phyloP scores from a whole-genome alignment of 1,140 invertebrate species.

The Philotrypesis tridentata region DNA sequence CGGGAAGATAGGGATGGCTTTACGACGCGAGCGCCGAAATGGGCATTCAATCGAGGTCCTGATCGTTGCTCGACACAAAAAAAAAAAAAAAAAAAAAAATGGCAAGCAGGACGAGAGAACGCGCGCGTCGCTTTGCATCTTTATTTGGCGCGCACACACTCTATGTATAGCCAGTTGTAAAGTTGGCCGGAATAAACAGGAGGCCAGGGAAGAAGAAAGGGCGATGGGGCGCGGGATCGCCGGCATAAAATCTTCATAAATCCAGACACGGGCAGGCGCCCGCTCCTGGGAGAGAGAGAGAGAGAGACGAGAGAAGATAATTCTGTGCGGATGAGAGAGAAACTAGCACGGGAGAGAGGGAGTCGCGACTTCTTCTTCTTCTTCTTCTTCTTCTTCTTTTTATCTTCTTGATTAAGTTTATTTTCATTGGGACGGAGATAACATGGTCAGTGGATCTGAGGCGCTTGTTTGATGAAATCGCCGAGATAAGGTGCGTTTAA shows the following conservation, averaged over 20 bases:
- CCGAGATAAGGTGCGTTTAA: background rate
- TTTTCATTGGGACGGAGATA: background rate
- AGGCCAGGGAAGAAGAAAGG: conserved; percentile 21
- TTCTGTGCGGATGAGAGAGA: background rate
- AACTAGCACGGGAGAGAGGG: background rate
- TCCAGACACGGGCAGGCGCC: conserved; percentile 21
- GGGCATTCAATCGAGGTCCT: conserved; percentile 9
- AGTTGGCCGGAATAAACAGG: conserved; percentile 19
- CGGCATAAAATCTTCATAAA: conserved; percentile 48
- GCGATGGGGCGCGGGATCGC: background rate
- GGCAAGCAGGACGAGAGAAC: background rate
- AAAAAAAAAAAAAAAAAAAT: background rate
- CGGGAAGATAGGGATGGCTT: background rate
- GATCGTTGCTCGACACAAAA: conserved; percentile 1
- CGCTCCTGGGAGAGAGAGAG: too few relatives aligned
- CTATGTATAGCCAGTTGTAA: conserved; percentile 19
- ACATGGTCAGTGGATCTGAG: background rate
- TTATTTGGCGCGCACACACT: conserved; percentile 1
- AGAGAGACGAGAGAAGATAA: background rate
- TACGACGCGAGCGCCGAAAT: conserved; percentile 28
- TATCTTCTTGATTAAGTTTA: background rate
- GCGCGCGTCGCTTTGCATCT: conserved; percentile 29
- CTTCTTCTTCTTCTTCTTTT: background rate
- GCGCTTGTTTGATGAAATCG: too few relatives aligned
- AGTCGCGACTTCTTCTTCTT: background rate